Base-by-base conservation (phyloP, 2,888 invertebrate genomes). In the Calliphora vomitoria region DNA sequence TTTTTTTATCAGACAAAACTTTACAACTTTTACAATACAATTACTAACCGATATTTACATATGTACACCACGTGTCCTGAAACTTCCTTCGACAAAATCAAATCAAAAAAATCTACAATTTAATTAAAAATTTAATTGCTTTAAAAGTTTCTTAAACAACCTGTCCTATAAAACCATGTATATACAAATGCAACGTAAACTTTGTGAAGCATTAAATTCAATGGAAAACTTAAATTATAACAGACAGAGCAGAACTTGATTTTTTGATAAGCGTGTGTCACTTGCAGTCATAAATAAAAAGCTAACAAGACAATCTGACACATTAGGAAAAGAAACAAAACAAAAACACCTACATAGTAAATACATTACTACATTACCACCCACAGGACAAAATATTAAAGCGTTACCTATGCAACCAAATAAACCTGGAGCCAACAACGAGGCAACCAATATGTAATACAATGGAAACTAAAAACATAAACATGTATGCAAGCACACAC, bases 221-320 rank as follows among this genome's bases (percentile, higher is more conserved):
- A 47, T 66, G 64, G 10, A 66, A 47, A 18, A 72, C 62, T 35
- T 71, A 60, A 74, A 80, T 69, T 35, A 71, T 64, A 64, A 58
- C 31, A 31, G 62, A 81, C 58, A 68, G 64, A 79, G 53, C 41
- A 71, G 18, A 75, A 79, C 50, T 75, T 82, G 79, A 82, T 85
- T 80, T 62, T 85, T 75, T 82, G 87, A 87, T 87, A 82, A 85
- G 82, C 85, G 85, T 79, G 82, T 87, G 87, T 82, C 87, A 87
- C 85, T 82, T 82, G 69, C 85, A 87, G 87, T 79, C 85, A 85
- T 87, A 87, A 87, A 87, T 82, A 85, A 81, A 78, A 79, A 79
- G 78, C 55, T 25, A 87, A 87, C 82, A 82, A 87, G 85, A 84
- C 80, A 83, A 68, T 25, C 74, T 60, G 47, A 71, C 47, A 71